Conservation (phyloP, 1,140 invertebrate species). For the Temnothorax curvispinosus region DNA sequence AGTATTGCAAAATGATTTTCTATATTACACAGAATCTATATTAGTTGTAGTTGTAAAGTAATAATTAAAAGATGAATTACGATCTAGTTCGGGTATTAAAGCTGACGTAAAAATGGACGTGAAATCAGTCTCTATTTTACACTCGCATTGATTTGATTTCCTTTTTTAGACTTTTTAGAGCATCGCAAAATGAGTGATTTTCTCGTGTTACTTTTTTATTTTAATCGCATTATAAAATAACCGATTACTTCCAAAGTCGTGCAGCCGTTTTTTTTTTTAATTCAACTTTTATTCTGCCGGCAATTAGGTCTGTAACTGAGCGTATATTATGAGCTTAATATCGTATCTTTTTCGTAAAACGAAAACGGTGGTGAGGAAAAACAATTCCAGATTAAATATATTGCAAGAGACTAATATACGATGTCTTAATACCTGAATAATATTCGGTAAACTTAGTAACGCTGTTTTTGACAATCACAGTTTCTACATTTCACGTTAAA, state of each 20-base stretch:
- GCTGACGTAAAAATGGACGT: slow-evolving; percentile 56
- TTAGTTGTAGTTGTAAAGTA: slow-evolving; percentile 47
- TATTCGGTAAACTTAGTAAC: slow-evolving; percentile 67
- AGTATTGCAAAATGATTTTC: slow-evolving; percentile 57
- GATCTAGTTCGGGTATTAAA: slow-evolving; percentile 48
- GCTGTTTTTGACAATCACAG: slow-evolving; percentile 68
- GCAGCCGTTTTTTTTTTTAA: slow-evolving; percentile 3
- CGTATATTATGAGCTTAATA: slow-evolving; percentile 31
- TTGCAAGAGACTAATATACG: slow-evolving; percentile 51
- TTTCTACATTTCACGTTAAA: slow-evolving; percentile 61
- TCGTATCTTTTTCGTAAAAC: not conserved
- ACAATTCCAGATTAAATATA: slow-evolving; percentile 43
- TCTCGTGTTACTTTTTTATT: not conserved
- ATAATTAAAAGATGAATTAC: slow-evolving; percentile 53
- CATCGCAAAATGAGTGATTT: slow-evolving; percentile 29
- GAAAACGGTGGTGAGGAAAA: slow-evolving; percentile 1
- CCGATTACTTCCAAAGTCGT: slow-evolving; percentile 17
- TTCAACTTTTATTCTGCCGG: slow-evolving; percentile 1
- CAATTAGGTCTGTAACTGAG: slow-evolving; percentile 7
- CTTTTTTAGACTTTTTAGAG: slow-evolving; percentile 46
- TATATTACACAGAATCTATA: slow-evolving; percentile 55
- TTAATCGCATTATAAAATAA: slow-evolving; percentile 11
- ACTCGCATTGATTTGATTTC: slow-evolving; percentile 44
- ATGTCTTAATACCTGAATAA: slow-evolving; percentile 55
- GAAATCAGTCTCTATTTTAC: slow-evolving; percentile 70